These are phyloP conservation scores for Castor canadensis DNA, from an alignment of 2,113 vertebrate genomes.

Conservation along the genomic window DNA sequence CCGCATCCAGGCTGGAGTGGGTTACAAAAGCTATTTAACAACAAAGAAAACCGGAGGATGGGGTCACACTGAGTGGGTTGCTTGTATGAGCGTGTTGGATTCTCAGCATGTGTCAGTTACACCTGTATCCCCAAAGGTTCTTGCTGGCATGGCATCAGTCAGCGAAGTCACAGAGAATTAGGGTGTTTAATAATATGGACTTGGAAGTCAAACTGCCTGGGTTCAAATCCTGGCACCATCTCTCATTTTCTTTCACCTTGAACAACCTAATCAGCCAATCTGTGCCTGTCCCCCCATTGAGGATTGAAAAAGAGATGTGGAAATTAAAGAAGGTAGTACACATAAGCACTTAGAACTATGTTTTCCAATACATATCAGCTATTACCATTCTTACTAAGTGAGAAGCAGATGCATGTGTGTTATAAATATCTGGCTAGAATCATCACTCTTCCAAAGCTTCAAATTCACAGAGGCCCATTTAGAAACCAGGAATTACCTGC, in stretches of 20 bases:
- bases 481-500: neutral
- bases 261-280: neutral
- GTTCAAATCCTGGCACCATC: neutral
- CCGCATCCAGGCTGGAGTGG: neutral
- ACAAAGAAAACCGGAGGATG: neutral
- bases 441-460: neutral
- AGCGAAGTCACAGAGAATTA: neutral
- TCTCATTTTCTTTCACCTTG: neutral
- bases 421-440: neutral
- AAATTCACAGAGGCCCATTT: neutral
- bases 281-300: neutral
- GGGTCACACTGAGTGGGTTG: neutral
- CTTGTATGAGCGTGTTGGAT: accelerated
- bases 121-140: neutral
- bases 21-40: neutral
- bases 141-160: neutral
- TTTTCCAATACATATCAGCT: neutral
- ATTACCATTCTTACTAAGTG: neutral
- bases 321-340: neutral
- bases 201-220: neutral
- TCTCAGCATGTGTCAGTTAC: no score
- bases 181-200: no score
- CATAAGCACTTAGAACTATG: neutral
- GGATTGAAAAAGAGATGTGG: neutral
- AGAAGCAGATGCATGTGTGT: neutral